Percentiles rank a stretch among this genome's conserved stretches.
These are phyloP conservation scores for Xylota sylvarum DNA, from an alignment of 2,888 invertebrate species.

Conservation along the genomic window DNA sequence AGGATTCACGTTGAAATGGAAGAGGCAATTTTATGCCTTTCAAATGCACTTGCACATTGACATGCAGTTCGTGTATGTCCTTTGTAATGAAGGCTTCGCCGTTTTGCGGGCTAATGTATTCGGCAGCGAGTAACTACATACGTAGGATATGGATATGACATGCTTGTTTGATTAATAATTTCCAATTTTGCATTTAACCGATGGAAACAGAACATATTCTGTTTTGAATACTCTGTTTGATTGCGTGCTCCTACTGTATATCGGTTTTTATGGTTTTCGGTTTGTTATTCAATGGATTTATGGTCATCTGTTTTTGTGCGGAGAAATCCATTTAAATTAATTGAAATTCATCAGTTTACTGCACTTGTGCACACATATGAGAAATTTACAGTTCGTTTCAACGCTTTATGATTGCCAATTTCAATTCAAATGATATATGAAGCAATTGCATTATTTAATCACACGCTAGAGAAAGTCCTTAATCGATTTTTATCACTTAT, in stretches of 20 bases:
- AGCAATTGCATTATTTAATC: neutral
- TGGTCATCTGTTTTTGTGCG: neutral
- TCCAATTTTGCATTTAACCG: conserved; percentile 23
- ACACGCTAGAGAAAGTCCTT: neutral
- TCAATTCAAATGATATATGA: neutral
- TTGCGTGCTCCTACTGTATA: neutral
- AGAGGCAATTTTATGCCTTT: conserved; percentile 52
- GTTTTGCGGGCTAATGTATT: conserved; percentile 27
- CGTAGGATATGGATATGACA: conserved; percentile 29
- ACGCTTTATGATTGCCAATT: conserved; percentile 10
- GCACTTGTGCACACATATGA: conserved; percentile 1
- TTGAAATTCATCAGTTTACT: conserved; percentile 16
- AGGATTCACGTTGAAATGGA: conserved; percentile 30
- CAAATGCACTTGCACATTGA: conserved; percentile 36
- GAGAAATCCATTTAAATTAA: conserved; percentile 15
- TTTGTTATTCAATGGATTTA: conserved; percentile 20
- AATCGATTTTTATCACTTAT: neutral
- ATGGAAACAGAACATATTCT: neutral
- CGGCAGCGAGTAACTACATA: neutral
- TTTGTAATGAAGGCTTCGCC: neutral
- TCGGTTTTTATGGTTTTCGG: neutral
- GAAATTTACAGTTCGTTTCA: conserved; percentile 4
- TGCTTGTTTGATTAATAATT: conserved; percentile 56
- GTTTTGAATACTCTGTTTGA: conserved; percentile 7
- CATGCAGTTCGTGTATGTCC: conserved; percentile 10